These are phyloP conservation scores for Glomeris maerens DNA, from an alignment of 1,140 invertebrate genomes.

Conservation along the genomic window DNA sequence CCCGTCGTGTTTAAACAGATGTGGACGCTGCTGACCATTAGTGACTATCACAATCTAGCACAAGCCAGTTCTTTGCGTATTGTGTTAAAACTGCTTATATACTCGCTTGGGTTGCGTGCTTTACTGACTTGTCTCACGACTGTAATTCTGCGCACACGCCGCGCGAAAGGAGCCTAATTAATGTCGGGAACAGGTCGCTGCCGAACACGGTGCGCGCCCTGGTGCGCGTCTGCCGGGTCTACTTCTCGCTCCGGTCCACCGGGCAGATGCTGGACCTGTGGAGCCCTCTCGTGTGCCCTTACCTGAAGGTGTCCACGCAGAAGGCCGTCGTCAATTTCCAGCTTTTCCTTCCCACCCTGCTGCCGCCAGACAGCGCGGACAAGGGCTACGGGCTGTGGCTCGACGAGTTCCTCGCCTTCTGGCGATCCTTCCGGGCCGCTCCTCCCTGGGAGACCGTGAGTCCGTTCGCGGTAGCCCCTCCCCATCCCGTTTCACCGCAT, in stretches of 20 bases:
- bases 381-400: slow-evolving; percentile 59
- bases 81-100: too few species aligned
- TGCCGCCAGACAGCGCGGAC: slow-evolving; percentile 45
- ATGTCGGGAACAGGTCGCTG: too few species aligned
- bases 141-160: too few species aligned
- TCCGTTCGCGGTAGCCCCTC: slow-evolving; percentile 8
- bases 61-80: too few species aligned
- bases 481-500: slow-evolving; percentile 2
- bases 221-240: too few species aligned
- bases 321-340: slow-evolving; percentile 48
- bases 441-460: slow-evolving; percentile 54
- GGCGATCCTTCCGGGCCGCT: slow-evolving; percentile 55
- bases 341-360: slow-evolving; percentile 57
- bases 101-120: too few species aligned
- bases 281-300: slow-evolving; percentile 56
- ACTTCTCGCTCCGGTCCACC: slow-evolving; percentile 58
- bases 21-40: too few species aligned
- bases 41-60: too few species aligned
- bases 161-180: too few species aligned
- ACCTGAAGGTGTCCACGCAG: slow-evolving; percentile 44
- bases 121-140: too few species aligned
- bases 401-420: slow-evolving; percentile 62
- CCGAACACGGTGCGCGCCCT: too few species aligned
- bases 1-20: too few species aligned
- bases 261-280: slow-evolving; percentile 77